Conservation (phyloP, 2,888 invertebrate genomes). For the Polydrusus cervinus region DNA sequence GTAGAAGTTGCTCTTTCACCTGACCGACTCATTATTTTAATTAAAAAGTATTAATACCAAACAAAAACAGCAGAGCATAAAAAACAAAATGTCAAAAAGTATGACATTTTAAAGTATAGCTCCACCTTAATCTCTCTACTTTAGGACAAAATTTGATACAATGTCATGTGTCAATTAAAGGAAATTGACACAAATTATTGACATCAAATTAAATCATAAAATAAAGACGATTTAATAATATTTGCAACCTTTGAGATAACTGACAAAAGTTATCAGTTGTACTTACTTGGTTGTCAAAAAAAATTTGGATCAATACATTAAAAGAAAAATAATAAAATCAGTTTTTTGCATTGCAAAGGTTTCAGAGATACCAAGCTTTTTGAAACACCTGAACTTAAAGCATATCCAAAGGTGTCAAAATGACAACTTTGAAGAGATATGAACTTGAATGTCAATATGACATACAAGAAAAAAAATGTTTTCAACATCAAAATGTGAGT, state of each 20-base stretch:
- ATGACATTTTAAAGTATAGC: slow-evolving; percentile 19
- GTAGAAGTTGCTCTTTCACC: neutral
- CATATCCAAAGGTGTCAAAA: slow-evolving; percentile 19
- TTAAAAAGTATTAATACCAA: neutral
- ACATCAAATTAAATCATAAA: neutral
- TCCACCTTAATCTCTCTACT: neutral
- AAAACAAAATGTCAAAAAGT: slow-evolving; percentile 21
- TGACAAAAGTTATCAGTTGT: slow-evolving; percentile 27
- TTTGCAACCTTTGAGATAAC: slow-evolving; percentile 18
- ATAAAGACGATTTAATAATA: neutral
- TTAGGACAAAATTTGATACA: neutral
- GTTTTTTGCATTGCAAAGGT: neutral
- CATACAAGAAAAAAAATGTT: slow-evolving; percentile 18
- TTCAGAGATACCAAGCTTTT: too few species aligned
- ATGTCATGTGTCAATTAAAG: slow-evolving; percentile 15
- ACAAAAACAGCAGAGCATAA: neutral
- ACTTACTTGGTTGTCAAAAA: neutral
- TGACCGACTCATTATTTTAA: neutral
- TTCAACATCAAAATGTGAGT: slow-evolving; percentile 33
- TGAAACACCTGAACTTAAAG: neutral
- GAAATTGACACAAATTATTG: slow-evolving; percentile 23
- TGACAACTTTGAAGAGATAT: slow-evolving; percentile 14
- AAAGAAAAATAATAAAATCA: slow-evolving; percentile 14
- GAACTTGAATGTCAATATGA: slow-evolving; percentile 25
- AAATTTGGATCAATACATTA: neutral